These are phyloP conservation scores for Hydrolagus affinis DNA, from an alignment of 2,113 vertebrate species.

Conservation along the genomic window DNA sequence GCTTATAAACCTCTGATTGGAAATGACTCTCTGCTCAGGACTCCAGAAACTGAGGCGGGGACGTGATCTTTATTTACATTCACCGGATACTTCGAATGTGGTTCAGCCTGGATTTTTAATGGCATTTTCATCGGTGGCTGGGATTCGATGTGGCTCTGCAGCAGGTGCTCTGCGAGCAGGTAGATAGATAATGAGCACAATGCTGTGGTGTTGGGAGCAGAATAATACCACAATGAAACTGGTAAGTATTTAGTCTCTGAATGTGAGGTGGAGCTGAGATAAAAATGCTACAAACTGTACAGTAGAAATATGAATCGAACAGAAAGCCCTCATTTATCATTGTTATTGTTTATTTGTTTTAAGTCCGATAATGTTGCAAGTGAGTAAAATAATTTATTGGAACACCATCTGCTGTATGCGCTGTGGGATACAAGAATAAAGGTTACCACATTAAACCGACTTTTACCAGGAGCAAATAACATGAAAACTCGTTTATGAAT, in stretches of 20 bases:
- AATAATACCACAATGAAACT: slow-evolving; percentile 84
- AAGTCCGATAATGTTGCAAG: neutral
- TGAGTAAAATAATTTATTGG: neutral
- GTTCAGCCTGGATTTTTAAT: slow-evolving; percentile 33
- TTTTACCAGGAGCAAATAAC: neutral
- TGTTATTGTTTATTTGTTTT: neutral
- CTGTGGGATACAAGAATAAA: neutral
- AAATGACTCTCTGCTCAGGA: slow-evolving; percentile 42
- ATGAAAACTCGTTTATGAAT: neutral
- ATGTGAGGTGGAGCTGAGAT: neutral
- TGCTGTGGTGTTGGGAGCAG: slow-evolving; percentile 83
- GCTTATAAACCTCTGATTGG: slow-evolving; percentile 21
- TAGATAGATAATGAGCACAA: slow-evolving; percentile 64
- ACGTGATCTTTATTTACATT: neutral
- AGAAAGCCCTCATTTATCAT: neutral
- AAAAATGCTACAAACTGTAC: neutral
- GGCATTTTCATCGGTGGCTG: neutral
- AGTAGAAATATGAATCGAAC: neutral
- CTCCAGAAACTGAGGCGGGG: slow-evolving; percentile 21
- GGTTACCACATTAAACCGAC: neutral
- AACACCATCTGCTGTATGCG: neutral
- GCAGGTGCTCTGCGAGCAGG: slow-evolving; percentile 51
- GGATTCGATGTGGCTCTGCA: slow-evolving; percentile 33
- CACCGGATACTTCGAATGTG: slow-evolving; percentile 18
- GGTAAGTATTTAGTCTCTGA: slow-evolving; percentile 56